phyloP scores from a whole-genome alignment of 2,888 invertebrate species.

The Torymus texanus region DNA sequence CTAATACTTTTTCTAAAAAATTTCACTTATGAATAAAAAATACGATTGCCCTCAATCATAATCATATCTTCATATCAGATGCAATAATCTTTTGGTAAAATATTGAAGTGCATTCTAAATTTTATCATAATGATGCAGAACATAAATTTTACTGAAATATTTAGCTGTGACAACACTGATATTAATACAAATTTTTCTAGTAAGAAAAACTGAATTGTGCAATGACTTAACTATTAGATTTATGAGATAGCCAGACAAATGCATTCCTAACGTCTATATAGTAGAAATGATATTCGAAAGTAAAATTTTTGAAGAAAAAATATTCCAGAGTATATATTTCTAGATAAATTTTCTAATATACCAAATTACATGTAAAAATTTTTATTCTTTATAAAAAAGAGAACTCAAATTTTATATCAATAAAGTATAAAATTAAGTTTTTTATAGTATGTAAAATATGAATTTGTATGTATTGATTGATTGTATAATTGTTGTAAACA shows the following conservation, averaged over 20 bases:
- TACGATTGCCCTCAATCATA: neutral
- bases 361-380: too few relatives aligned
- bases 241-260: constrained; percentile 5
- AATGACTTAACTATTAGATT: constrained; percentile 26
- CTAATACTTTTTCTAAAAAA: neutral
- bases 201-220: constrained; percentile 5
- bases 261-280: constrained; percentile 18
- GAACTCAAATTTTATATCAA: constrained; percentile 13
- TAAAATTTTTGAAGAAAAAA: constrained; percentile 9
- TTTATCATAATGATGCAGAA: neutral
- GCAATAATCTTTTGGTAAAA: neutral
- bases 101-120: neutral
- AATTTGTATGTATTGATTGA: constrained; percentile 17
- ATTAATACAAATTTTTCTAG: constrained; percentile 30
- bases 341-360: too few relatives aligned
- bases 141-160: neutral
- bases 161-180: constrained; percentile 6
- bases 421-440: neutral
- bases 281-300: neutral
- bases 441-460: constrained; percentile 2
- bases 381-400: neutral
- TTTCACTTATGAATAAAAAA: neutral
- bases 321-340: neutral
- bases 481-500: neutral
- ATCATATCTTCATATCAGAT: constrained; percentile 22